Evolutionary conservation across 2,888 invertebrate species (phyloP), one percentile per base, ranked within the genome.

Genomic region (Pyrochroa serraticornis): DNA sequence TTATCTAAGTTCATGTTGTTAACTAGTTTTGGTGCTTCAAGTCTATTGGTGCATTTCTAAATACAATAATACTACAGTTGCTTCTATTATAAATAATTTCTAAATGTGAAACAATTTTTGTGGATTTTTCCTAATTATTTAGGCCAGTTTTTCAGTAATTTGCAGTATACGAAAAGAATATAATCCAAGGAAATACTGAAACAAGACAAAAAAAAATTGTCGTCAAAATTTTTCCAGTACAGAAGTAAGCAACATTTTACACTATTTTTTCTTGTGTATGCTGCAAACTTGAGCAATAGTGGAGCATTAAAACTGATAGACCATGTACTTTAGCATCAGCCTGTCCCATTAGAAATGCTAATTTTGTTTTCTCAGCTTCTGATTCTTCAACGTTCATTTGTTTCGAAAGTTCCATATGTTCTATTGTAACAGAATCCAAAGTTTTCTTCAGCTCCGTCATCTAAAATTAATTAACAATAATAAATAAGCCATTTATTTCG

Each of bases 281-380:
- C 75, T 97, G 96, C 57, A 97, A 85, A 2, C 95, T 97, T 2
- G 96, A 92, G 80, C 96, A 97, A 79, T 95, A 93, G 80, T 97
- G 95, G 65, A 97, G 82, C 90, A 97, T 92, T 64, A 97, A 85
- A 48, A 97, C 91, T 45, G 95, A 94, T 61, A 97, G 82, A 0
- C 95, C 94, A 78, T 93, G 93, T 6, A 95, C 91, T 71, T 93
- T 89, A 64, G 92, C 88, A 75, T 96, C 95, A 38, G 91, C 88
- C 73, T 89, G 88, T 65, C 75, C 83, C 74, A 78, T 78, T 66
- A 82, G 71, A 68, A 82, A 81, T 1, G 82, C 81, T 47, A 81
- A 58, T 68, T 76, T 79, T 1, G 80, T 75, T 63, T 80, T 80
- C 61, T 80, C 79, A n/a, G 79, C 77, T 54, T 80, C 79, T 1